These are phyloP conservation scores for Anastrepha ludens DNA, from an alignment of 1,140 invertebrate species.

Conservation along the genomic window DNA sequence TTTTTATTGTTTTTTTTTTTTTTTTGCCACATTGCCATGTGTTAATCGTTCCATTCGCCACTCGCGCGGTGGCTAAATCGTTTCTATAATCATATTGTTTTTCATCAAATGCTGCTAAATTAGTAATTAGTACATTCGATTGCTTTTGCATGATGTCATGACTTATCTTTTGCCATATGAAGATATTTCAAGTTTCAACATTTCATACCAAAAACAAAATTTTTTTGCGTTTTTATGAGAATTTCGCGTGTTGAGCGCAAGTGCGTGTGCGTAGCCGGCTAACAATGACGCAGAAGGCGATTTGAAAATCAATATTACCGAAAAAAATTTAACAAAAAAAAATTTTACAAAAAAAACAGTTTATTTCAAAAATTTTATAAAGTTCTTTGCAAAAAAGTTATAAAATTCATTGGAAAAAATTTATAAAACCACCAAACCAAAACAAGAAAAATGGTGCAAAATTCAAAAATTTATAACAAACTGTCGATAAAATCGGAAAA, in stretches of 20 bases:
- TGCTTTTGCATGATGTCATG: conserved; percentile 67
- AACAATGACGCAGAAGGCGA: neutral
- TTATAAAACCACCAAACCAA: no score
- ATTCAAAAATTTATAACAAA: no score
- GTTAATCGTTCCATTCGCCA: conserved; percentile 41
- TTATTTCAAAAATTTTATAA: no score
- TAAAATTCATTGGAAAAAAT: no score
- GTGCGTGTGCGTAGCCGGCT: neutral
- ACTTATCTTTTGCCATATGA: conserved; percentile 63
- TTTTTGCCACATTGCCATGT: conserved; percentile 4
- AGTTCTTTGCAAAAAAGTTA: no score
- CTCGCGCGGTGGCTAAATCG: conserved; percentile 32
- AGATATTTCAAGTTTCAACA: conserved; percentile 34
- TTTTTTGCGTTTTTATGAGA: neutral
- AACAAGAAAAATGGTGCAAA: no score
- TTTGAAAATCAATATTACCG: neutral
- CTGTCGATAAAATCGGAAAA: no score
- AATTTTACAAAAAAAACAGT: no score
- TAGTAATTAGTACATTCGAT: conserved; percentile 43
- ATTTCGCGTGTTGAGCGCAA: neutral
- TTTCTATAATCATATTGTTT: conserved; percentile 27
- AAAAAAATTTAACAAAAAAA: no score
- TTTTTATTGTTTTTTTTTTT: neutral
- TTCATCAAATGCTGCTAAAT: conserved; percentile 53
- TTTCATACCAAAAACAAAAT: neutral